Conservation (phyloP, 2,888 invertebrate genomes). For the Barypeithes pellucidus region DNA sequence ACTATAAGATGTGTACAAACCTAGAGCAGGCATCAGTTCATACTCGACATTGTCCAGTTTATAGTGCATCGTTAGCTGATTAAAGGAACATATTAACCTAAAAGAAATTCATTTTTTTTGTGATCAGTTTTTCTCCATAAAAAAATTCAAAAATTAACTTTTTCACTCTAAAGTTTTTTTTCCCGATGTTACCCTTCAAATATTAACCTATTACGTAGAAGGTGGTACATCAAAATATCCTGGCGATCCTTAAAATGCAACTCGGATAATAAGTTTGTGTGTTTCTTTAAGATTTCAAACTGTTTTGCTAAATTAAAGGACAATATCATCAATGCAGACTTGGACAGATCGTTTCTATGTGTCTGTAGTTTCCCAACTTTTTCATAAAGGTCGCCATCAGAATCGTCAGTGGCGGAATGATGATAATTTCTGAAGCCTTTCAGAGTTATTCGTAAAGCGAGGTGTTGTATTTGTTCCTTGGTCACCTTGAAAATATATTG, state of each 20-base stretch:
- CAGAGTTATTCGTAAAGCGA: neutral
- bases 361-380: slow-evolving; percentile 5
- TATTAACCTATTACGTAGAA: neutral
- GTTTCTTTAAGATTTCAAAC: slow-evolving; percentile 4
- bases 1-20: neutral
- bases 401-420: neutral
- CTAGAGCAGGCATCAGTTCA: neutral
- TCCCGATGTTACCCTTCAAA: too few relatives aligned
- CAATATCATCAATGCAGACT: neutral
- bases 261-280: neutral
- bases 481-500: neutral
- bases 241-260: neutral
- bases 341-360: slow-evolving; percentile 11
- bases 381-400: neutral
- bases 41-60: neutral
- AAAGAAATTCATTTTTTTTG: too few relatives aligned
- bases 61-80: neutral
- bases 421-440: slow-evolving; percentile 3
- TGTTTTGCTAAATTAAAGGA: slow-evolving; percentile 11
- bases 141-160: too few relatives aligned
- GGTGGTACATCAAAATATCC: slow-evolving; percentile 8
- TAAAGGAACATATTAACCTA: slow-evolving; percentile 6
- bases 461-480: slow-evolving; percentile 1
- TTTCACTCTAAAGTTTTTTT: too few relatives aligned
- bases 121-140: too few relatives aligned